phyloP scores from a whole-genome alignment of 2,888 invertebrate species.

The Caenorhabditis doughertyi region DNA sequence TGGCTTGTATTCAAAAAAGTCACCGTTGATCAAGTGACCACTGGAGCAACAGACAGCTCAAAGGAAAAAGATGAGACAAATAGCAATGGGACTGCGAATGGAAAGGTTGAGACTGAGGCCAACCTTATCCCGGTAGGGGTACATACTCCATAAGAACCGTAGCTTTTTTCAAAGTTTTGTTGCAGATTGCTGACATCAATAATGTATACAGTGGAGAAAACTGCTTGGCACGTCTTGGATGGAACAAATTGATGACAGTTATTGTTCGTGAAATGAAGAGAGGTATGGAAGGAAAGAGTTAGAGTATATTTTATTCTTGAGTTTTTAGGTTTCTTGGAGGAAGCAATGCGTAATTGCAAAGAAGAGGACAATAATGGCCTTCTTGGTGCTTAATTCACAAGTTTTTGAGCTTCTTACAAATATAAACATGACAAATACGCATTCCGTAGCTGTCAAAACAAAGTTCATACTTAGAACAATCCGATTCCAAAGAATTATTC shows the following conservation, averaged over 20 bases:
- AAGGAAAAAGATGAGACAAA: slow-evolving; percentile 63
- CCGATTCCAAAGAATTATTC: too few relatives aligned
- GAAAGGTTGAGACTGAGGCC: slow-evolving; percentile 52
- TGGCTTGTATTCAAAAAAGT: slow-evolving; percentile 80
- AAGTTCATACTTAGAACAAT: too few relatives aligned
- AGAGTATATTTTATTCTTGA: neutral
- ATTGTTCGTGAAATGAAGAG: slow-evolving; percentile 80
- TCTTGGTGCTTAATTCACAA: slow-evolving; percentile 57
- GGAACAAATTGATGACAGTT: slow-evolving; percentile 80
- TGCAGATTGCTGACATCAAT: slow-evolving; percentile 60
- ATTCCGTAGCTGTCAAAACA: too few relatives aligned
- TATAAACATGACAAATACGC: too few relatives aligned
- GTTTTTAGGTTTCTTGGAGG: slow-evolving; percentile 77
- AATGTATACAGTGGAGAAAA: slow-evolving; percentile 74
- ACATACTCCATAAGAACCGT: neutral
- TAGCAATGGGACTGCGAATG: slow-evolving; percentile 57
- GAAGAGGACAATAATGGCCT: slow-evolving; percentile 77
- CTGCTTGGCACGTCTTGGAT: slow-evolving; percentile 75
- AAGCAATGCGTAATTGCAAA: slow-evolving; percentile 79
- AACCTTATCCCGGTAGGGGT: slow-evolving; percentile 53
- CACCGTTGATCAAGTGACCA: slow-evolving; percentile 77
- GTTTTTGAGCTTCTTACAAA: too few relatives aligned
- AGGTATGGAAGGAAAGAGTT: slow-evolving; percentile 30
- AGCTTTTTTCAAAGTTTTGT: neutral
- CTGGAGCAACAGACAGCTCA: slow-evolving; percentile 60